Percentiles rank a stretch among this genome's conserved stretches.
Evolutionary conservation across 2,797 vertebrate genomes (phyloP).

Genomic region (Periophthalmus magnuspinnatus): DNA sequence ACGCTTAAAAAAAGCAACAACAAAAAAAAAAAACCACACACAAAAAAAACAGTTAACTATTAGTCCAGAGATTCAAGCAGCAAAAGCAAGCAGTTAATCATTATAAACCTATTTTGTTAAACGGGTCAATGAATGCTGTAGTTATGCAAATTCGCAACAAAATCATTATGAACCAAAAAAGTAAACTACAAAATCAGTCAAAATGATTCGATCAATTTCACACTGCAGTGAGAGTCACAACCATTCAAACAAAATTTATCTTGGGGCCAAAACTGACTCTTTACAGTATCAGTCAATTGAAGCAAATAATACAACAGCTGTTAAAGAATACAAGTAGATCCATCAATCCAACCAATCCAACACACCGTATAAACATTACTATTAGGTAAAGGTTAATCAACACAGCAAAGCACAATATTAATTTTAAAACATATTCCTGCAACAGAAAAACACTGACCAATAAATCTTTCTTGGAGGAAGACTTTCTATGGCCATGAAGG

Average conservation of each 20-base stretch:
- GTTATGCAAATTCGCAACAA: background rate
- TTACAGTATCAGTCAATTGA: background rate
- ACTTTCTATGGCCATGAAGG: constrained; percentile 80
- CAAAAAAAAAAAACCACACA: too few species aligned
- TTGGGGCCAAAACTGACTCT: background rate
- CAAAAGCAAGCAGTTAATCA: background rate
- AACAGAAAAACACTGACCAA: constrained; percentile 83
- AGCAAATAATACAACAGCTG: background rate
- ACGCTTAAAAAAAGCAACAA: too few species aligned
- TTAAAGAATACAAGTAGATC: background rate
- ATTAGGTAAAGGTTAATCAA: constrained; percentile 20
- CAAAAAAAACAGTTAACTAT: background rate
- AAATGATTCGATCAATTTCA: background rate
- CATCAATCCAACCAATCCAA: background rate
- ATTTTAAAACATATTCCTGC: constrained; percentile 28
- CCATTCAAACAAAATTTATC: background rate
- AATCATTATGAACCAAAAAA: background rate
- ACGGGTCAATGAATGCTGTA: background rate
- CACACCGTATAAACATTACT: background rate
- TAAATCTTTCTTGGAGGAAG: constrained; percentile 81
- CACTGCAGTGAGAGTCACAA: background rate
- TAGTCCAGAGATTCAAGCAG: background rate
- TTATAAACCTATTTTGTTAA: background rate
- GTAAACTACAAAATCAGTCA: background rate
- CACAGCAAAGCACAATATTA: constrained; percentile 23